These are phyloP conservation scores for Bombyx mandarina DNA, from an alignment of 1,140 invertebrate species.

Conservation along the genomic window DNA sequence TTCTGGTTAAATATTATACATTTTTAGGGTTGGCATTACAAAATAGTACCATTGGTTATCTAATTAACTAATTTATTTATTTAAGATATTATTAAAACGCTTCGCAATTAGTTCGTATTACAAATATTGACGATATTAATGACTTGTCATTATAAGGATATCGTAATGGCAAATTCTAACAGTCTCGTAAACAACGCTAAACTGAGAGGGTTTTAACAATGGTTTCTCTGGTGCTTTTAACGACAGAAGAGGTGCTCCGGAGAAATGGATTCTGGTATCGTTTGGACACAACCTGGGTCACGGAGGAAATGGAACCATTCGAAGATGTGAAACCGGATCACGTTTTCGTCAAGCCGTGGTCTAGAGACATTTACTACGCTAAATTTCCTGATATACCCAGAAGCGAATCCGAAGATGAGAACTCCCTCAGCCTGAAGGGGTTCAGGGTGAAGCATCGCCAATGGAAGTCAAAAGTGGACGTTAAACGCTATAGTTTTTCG, in stretches of 20 bases:
- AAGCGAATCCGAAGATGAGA: constrained; percentile 61
- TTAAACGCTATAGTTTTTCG: constrained; percentile 32
- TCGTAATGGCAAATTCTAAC: too few relatives aligned
- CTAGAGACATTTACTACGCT: constrained; percentile 53
- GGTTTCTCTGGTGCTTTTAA: constrained; percentile 53
- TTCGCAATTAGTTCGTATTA: too few relatives aligned
- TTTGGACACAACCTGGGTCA: constrained; percentile 52
- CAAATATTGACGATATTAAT: too few relatives aligned
- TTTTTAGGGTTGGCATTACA: too few relatives aligned
- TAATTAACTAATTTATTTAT: too few relatives aligned
- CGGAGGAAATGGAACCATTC: constrained; percentile 58
- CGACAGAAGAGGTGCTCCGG: constrained; percentile 55
- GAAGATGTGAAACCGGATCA: constrained; percentile 54
- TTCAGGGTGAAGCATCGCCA: constrained; percentile 50
- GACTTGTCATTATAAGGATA: too few relatives aligned
- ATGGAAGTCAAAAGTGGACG: constrained; percentile 50
- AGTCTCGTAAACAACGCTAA: too few relatives aligned
- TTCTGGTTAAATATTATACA: too few relatives aligned
- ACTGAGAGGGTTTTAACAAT: constrained; percentile 17
- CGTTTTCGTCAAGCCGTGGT: constrained; percentile 42
- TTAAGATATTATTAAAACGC: too few relatives aligned
- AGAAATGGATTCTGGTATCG: constrained; percentile 56
- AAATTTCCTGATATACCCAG: constrained; percentile 56
- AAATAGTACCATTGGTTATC: too few relatives aligned
- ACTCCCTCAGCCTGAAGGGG: constrained; percentile 40